Evolutionary conservation across 2,113 vertebrate genomes (phyloP).

Genomic region (Dromas ardeola): DNA sequence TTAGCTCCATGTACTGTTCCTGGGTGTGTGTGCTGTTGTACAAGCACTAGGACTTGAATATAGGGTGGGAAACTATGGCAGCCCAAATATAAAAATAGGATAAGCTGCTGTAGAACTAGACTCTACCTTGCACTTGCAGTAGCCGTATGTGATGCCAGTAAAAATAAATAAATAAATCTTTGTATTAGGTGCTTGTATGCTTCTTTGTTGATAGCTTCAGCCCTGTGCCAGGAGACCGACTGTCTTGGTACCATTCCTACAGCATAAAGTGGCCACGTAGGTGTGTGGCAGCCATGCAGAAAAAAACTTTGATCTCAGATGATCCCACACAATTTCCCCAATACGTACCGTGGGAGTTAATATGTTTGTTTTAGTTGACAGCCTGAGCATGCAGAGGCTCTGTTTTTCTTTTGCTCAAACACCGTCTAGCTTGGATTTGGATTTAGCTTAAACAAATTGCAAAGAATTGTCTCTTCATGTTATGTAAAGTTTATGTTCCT

Average conservation of each 20-base stretch:
- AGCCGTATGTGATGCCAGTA: background rate
- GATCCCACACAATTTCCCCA: background rate
- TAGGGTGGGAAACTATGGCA: background rate
- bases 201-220: background rate
- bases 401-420: background rate
- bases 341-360: background rate
- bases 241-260: background rate
- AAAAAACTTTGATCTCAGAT: background rate
- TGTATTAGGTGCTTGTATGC: background rate
- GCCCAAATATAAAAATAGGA: background rate
- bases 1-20: background rate
- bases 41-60: background rate
- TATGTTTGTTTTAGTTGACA: constrained; percentile 38
- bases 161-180: background rate
- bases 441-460: constrained; percentile 15
- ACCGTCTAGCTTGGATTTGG: background rate
- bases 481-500: background rate
- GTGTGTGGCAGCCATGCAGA: background rate
- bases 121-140: background rate
- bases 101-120: background rate
- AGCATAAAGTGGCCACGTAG: background rate
- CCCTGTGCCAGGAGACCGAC: background rate
- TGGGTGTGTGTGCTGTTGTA: accelerated
- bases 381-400: background rate
- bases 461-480: background rate